phyloP scores from a whole-genome alignment of 2,888 invertebrate genomes.

The Drosophila quinaria region DNA sequence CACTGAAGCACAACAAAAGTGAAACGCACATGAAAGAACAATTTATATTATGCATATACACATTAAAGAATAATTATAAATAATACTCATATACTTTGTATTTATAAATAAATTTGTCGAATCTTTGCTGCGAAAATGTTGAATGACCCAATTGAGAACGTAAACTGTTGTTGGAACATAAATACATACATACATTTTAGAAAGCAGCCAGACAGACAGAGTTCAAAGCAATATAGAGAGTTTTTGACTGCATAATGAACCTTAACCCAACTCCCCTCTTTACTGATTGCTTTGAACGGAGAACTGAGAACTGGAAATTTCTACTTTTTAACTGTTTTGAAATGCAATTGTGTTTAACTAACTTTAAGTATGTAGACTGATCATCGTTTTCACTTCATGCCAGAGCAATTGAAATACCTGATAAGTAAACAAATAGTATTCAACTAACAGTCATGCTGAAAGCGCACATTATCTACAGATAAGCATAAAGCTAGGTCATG shows the following conservation, averaged over 20 bases:
- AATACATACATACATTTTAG: conserved; percentile 10
- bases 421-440: conserved; percentile 17
- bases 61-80: conserved; percentile 14
- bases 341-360: neutral
- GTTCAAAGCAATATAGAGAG: conserved; percentile 34
- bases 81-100: conserved; percentile 10
- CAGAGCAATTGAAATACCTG: conserved; percentile 8
- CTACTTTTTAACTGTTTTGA: no score
- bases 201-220: conserved; percentile 21
- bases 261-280: neutral
- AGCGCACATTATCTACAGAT: conserved; percentile 20
- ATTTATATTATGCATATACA: conserved; percentile 6
- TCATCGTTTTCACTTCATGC: neutral
- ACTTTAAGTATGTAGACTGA: neutral
- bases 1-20: conserved; percentile 6
- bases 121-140: conserved; percentile 7
- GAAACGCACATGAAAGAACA: conserved; percentile 10
- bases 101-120: conserved; percentile 14
- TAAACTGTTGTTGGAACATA: conserved; percentile 1
- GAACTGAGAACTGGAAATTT: neutral
- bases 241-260: conserved; percentile 37
- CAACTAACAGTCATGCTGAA: conserved; percentile 35
- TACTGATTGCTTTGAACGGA: neutral
- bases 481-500: conserved; percentile 18
- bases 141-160: conserved; percentile 24